Evolutionary conservation across 2,113 vertebrate genomes (phyloP).

Genomic region (Progne subis): DNA sequence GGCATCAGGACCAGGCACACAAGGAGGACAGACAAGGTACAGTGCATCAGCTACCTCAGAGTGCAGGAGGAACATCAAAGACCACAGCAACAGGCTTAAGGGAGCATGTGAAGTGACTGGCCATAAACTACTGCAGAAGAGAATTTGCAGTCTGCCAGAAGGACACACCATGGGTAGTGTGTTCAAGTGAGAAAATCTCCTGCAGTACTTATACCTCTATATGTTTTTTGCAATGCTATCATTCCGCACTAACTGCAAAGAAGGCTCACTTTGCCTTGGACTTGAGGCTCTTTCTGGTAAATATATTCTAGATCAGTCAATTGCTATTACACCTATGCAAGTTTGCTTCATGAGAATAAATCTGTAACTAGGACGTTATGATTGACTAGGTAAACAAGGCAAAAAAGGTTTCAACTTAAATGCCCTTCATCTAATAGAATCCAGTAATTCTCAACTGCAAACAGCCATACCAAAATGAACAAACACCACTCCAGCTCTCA

Average conservation of each 20-base stretch:
- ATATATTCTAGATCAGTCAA: not conserved
- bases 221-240: not conserved
- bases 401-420: conserved; percentile 5
- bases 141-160: not conserved
- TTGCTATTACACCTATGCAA: not conserved
- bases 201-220: not conserved
- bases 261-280: not conserved
- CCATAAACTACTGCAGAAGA: conserved; percentile 11
- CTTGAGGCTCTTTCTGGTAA: not conserved
- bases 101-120: not conserved
- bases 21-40: not conserved
- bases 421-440: not conserved
- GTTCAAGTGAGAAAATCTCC: not conserved
- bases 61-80: not conserved
- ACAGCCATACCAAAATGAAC: conserved; percentile 65
- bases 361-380: not conserved
- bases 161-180: not conserved
- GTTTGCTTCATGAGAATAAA: not conserved
- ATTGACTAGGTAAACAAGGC: not conserved
- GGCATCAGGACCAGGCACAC: not conserved
- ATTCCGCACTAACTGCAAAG: not conserved
- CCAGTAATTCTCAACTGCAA: conserved; percentile 45
- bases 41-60: not conserved
- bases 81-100: conserved; percentile 6
- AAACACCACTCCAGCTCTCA: conserved; percentile 60